Percentiles rank a stretch among this genome's conserved stretches.
These are phyloP conservation scores for Nannoperca australis DNA, from an alignment of 2,797 vertebrate species.

Conservation along the genomic window DNA sequence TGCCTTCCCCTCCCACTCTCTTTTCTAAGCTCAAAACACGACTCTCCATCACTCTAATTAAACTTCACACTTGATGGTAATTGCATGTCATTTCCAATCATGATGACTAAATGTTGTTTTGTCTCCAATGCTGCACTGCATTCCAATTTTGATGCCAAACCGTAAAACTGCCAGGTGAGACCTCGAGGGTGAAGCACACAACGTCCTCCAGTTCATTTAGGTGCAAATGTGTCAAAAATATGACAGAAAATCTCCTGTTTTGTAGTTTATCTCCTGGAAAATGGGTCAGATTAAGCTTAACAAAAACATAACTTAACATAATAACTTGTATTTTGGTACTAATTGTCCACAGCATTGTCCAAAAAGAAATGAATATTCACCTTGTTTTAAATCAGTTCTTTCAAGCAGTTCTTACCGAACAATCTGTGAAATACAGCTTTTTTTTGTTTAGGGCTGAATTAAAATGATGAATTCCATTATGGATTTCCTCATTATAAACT, in stretches of 20 bases:
- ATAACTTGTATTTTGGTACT: neutral
- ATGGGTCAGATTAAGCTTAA: neutral
- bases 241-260: neutral
- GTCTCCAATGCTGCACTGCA: conserved; percentile 40
- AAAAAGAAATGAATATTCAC: neutral
- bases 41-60: conserved; percentile 66
- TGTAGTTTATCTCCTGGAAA: neutral
- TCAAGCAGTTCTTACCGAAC: neutral
- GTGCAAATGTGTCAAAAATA: neutral
- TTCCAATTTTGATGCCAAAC: conserved; percentile 43
- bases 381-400: neutral
- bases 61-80: conserved; percentile 78
- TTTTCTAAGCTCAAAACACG: conserved; percentile 40
- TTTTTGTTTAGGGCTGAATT: neutral
- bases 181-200: neutral
- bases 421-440: neutral
- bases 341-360: neutral
- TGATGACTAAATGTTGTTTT: conserved; percentile 65
- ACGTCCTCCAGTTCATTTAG: neutral
- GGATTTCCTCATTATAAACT: conserved; percentile 1
- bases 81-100: conserved; percentile 79
- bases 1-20: conserved; percentile 21
- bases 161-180: conserved; percentile 28
- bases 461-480: conserved; percentile 9
- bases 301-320: too few relatives aligned